Base-by-base conservation (phyloP, 2,797 vertebrate genomes). In the Hydrocynus forskahlii region DNA sequence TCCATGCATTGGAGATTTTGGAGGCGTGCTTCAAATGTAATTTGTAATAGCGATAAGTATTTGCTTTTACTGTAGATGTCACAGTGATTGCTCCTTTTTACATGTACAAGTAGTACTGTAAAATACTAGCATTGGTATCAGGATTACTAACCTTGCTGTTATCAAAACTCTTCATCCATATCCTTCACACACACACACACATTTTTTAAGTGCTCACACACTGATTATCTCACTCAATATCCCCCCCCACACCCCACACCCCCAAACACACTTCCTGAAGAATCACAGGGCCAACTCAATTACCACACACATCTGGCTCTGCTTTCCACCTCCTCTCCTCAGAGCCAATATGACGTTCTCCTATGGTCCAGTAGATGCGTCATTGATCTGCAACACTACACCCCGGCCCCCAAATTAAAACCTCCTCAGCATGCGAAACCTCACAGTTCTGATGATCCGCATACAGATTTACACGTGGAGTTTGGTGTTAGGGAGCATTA, bases 281-380 rank as follows among this genome's bases (percentile, higher is more conserved):
- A 62, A 66, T 62, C 54, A 59, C 63, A 57, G 57, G 8, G 0
- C 21, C 0, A 12, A 86, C 79, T 86, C 90, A 83, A 60, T 80
- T 78, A 10, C 38, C 17, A 6, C 0, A 67, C 63, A 67, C 80
- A 83, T 50, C 88, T 85, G 76, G 19, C 76, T 75, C 48, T 78
- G 79, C 57, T 21, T 57, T 0, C 80, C 40, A 81, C 86, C 90
- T 87, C 88, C 43, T 80, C 87, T 85, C 79, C 84, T 55, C 84
- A 79, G 66, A 89, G 80, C 67, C 80, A 79, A 78, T 69, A 16
- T 52, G 48, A 52, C 35, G 38, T 72, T 79, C 1, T 5, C 79
- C 85, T 86, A 79, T 84, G 88, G 90, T 76, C 83, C 83, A 76
- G 88, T 70, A 86, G 73, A 91, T 89, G 88, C 90, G 86, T 87